Conservation (phyloP, 2,888 invertebrate species). For the Leptarthrus brevirostris region DNA sequence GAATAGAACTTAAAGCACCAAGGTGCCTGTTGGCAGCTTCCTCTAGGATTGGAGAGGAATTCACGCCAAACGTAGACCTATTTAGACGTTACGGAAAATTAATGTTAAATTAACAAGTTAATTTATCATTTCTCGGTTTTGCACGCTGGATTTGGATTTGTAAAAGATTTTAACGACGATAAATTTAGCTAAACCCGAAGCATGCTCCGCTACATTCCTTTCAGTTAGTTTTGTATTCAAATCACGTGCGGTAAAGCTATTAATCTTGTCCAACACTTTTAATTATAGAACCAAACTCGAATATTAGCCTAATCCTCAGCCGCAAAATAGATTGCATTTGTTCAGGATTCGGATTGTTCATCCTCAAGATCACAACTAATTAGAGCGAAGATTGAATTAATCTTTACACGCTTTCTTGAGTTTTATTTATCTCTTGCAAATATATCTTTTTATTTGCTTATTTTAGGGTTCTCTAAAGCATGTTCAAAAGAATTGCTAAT, state of each 20-base stretch:
- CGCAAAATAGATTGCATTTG: not conserved
- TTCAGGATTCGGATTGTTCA: not conserved
- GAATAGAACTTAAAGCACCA: too few relatives aligned
- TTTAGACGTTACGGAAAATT: slow-evolving; percentile 13
- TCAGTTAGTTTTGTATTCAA: not conserved
- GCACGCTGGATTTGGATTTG: not conserved
- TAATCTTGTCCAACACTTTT: slow-evolving; percentile 5
- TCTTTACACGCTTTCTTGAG: too few relatives aligned
- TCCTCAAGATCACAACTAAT: too few relatives aligned
- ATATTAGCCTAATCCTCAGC: not conserved
- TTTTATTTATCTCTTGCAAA: too few relatives aligned
- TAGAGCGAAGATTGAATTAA: too few relatives aligned
- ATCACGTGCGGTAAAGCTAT: slow-evolving; percentile 15
- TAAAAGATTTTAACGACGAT: not conserved
- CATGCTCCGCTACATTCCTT: not conserved
- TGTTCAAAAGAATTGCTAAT: too few relatives aligned
- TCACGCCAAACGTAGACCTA: not conserved
- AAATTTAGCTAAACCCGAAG: not conserved
- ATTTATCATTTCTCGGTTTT: slow-evolving; percentile 16
- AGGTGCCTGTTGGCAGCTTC: too few relatives aligned
- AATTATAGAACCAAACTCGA: slow-evolving; percentile 11
- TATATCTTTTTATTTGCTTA: too few relatives aligned
- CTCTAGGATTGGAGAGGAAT: not conserved
- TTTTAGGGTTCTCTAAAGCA: too few relatives aligned
- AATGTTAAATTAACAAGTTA: slow-evolving; percentile 22